phyloP scores from a whole-genome alignment of 1,140 invertebrate genomes.

The Aphaenogaster ashmeadi region DNA sequence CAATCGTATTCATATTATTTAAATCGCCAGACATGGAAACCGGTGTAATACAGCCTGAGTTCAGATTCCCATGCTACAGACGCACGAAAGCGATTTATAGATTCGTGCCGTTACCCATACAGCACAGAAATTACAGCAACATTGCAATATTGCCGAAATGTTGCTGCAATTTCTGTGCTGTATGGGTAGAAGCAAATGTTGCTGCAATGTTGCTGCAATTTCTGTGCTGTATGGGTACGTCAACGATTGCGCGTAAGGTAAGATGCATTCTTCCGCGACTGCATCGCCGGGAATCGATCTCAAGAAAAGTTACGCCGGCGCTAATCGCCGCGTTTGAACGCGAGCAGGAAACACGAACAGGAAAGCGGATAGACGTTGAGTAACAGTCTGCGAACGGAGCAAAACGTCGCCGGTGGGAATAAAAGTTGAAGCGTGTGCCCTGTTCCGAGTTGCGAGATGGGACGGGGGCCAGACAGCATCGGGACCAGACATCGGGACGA shows the following conservation, averaged over 20 bases:
- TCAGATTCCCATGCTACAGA: slow-evolving; percentile 38
- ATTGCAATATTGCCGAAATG: too few species aligned
- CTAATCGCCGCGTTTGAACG: neutral
- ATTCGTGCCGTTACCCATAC: neutral
- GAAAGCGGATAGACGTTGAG: slow-evolving; percentile 21
- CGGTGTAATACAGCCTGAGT: slow-evolving; percentile 16
- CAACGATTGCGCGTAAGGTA: neutral
- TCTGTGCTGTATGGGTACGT: too few species aligned
- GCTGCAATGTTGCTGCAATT: too few species aligned
- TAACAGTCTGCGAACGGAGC: slow-evolving; percentile 22
- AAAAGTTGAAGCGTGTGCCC: slow-evolving; percentile 46
- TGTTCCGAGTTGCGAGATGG: slow-evolving; percentile 32
- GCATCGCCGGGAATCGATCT: neutral
- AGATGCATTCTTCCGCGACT: neutral
- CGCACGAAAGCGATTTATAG: too few species aligned
- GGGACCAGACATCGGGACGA: slow-evolving; percentile 54
- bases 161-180: too few species aligned
- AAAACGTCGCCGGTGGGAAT: slow-evolving; percentile 47
- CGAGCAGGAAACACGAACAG: neutral
- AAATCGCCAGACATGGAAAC: slow-evolving; percentile 42
- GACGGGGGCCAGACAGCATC: slow-evolving; percentile 14
- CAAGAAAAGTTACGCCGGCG: neutral
- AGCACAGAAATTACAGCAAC: too few species aligned
- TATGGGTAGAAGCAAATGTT: too few species aligned
- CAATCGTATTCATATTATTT: slow-evolving; percentile 39